phyloP scores from a whole-genome alignment of 2,797 vertebrate species.

The Poecile montanus region DNA sequence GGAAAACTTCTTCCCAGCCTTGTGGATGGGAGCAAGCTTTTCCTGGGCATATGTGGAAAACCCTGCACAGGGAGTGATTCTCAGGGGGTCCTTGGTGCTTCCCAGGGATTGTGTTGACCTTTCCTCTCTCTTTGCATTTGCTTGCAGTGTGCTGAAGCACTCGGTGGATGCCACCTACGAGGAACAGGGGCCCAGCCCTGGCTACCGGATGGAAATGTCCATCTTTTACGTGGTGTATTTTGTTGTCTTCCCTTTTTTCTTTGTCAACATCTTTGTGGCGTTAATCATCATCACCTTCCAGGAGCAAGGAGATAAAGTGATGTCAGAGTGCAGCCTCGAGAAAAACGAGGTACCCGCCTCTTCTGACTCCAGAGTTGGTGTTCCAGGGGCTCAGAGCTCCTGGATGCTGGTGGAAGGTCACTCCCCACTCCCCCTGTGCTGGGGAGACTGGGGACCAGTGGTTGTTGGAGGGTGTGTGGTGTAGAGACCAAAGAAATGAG shows the following conservation, averaged over 20 bases:
- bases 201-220: constrained; percentile 95
- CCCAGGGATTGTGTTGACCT: constrained; percentile 11
- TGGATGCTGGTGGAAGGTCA: fast-evolving
- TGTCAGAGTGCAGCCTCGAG: constrained; percentile 96
- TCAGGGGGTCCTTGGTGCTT: constrained; percentile 22
- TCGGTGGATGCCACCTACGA: constrained; percentile 96
- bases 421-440: fast-evolving
- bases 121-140: constrained; percentile 36
- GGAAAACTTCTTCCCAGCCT: neutral
- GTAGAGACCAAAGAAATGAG: neutral
- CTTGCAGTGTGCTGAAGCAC: constrained; percentile 92
- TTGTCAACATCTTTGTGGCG: constrained; percentile 98
- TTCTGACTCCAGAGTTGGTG: neutral
- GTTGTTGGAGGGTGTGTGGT: neutral
- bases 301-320: constrained; percentile 96
- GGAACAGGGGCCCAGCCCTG: constrained; percentile 93
- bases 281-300: constrained; percentile 99
- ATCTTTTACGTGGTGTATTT: constrained; percentile 99
- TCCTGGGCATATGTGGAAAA: constrained; percentile 14
- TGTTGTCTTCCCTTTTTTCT: constrained; percentile 98
- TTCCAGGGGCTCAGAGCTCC: neutral
- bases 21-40: neutral
- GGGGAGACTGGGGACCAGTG: neutral
- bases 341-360: constrained; percentile 89
- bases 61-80: neutral